A percentile compares a stretch with the other conserved stretches of the same genome.
phyloP scores from a whole-genome alignment of 2,888 invertebrate genomes.

The Rhamphomyia laevipes region DNA sequence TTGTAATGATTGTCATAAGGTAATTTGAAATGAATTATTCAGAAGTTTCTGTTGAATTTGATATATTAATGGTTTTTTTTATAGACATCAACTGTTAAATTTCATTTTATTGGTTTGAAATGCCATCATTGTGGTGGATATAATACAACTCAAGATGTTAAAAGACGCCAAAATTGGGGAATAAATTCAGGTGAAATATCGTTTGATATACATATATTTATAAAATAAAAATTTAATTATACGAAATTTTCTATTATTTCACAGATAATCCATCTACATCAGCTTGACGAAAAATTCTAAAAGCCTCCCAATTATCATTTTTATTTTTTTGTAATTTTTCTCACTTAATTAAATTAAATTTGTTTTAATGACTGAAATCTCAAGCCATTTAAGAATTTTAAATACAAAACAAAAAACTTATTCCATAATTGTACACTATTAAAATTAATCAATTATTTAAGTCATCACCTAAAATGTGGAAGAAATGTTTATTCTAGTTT shows the following conservation, averaged over 20 bases:
- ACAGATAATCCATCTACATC: not conserved
- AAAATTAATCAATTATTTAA: no score
- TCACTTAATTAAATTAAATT: no score
- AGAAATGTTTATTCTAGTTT: no score
- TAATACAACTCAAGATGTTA: constrained; percentile 66
- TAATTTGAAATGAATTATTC: constrained; percentile 27
- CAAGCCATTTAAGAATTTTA: no score
- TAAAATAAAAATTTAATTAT: not conserved
- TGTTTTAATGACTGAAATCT: no score
- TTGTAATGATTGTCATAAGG: constrained; percentile 88
- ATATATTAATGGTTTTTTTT: constrained; percentile 21
- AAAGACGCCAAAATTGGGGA: constrained; percentile 31
- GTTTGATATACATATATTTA: not conserved
- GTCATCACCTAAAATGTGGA: no score
- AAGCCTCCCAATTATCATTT: no score
- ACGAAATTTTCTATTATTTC: not conserved
- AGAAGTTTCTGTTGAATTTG: not conserved
- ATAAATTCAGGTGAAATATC: constrained; percentile 20
- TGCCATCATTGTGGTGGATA: constrained; percentile 82
- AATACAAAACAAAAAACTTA: no score
- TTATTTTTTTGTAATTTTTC: no score
- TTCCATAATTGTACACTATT: no score
- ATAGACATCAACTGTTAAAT: constrained; percentile 67
- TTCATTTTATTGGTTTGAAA: constrained; percentile 80
- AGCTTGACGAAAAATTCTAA: not conserved